These are phyloP conservation scores for Heterodera filipjevi DNA, from an alignment of 2,888 invertebrate genomes.

Conservation along the genomic window DNA sequence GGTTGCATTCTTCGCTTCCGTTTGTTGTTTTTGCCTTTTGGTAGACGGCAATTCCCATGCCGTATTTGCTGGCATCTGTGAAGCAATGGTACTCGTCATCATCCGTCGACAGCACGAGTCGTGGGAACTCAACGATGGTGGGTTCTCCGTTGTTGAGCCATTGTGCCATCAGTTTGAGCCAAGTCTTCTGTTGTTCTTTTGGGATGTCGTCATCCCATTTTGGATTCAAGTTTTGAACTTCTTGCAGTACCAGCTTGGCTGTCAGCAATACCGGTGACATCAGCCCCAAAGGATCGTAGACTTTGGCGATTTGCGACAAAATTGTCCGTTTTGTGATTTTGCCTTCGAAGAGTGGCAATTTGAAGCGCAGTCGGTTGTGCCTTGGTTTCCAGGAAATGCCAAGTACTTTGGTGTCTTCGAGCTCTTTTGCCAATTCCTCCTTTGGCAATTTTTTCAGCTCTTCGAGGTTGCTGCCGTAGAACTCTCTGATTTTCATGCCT, in stretches of 20 bases:
- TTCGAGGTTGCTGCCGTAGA: background rate
- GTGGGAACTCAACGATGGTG: background rate
- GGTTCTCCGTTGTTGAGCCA: background rate
- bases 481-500: slow-evolving; percentile 11
- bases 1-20: background rate
- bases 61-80: slow-evolving; percentile 8
- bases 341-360: background rate
- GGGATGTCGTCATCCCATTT: background rate
- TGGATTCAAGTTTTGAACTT: slow-evolving; percentile 15
- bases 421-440: background rate
- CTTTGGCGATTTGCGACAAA: slow-evolving; percentile 25
- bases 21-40: background rate
- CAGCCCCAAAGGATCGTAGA: slow-evolving; percentile 38
- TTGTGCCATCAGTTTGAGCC: background rate
- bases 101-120: background rate
- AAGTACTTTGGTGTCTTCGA: background rate
- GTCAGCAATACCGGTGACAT: slow-evolving; percentile 25
- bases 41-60: background rate
- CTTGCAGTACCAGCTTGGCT: slow-evolving; percentile 31
- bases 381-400: slow-evolving; percentile 8
- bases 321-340: slow-evolving; percentile 33
- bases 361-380: background rate
- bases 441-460: background rate
- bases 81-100: slow-evolving; percentile 2
- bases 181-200: background rate